These are phyloP conservation scores for Takifugu bimaculatus DNA, from an alignment of 2,113 vertebrate species.

Conservation along the genomic window DNA sequence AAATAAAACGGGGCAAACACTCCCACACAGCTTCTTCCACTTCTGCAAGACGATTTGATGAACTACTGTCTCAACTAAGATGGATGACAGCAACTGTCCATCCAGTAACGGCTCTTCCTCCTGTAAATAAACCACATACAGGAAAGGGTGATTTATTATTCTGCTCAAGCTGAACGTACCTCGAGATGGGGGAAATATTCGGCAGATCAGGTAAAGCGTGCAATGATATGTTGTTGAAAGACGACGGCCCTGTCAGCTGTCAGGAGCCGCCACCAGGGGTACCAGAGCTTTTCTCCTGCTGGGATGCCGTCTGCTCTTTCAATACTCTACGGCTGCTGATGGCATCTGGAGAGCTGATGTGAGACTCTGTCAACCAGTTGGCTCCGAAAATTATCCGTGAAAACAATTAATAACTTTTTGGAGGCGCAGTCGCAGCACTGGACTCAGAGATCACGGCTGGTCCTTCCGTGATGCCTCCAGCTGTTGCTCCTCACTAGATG, in stretches of 20 bases:
- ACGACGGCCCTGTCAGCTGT: not conserved
- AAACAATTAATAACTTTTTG: too few relatives aligned
- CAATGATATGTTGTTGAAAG: not conserved
- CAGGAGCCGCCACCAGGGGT: not conserved
- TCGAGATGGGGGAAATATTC: not conserved
- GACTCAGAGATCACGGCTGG: too few relatives aligned
- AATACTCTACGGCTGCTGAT: not conserved
- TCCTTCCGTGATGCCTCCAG: too few relatives aligned
- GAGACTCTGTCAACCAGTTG: too few relatives aligned
- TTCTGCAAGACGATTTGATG: conserved; percentile 12
- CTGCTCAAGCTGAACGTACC: conserved; percentile 9
- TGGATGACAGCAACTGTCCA: conserved; percentile 12
- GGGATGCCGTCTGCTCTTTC: not conserved
- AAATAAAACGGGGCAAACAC: conserved; percentile 9
- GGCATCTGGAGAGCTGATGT: too few relatives aligned
- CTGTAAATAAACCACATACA: not conserved
- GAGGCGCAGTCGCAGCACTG: too few relatives aligned
- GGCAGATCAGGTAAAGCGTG: not conserved
- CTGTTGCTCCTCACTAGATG: too few relatives aligned
- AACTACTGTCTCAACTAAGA: conserved; percentile 3
- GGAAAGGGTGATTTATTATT: conserved; percentile 4
- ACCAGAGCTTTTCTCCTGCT: not conserved
- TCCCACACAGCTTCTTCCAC: not conserved
- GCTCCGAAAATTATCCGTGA: too few relatives aligned
- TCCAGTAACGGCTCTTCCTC: not conserved